These are phyloP conservation scores for Alces alces DNA, from an alignment of 2,113 vertebrate species.

Conservation along the genomic window DNA sequence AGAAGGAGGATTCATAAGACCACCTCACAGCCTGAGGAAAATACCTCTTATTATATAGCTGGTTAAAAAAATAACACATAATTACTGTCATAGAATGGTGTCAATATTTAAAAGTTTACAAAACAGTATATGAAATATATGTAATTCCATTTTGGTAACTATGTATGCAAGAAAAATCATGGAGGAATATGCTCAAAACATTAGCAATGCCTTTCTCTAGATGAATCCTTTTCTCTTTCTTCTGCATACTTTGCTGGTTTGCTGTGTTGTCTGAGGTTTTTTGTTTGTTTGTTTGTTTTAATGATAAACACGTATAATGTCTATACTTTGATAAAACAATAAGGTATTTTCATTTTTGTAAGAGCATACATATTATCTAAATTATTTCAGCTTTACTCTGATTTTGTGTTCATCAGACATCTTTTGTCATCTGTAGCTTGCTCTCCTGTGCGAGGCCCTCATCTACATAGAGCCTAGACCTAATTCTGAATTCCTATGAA, in stretches of 20 bases:
- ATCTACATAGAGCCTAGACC: neutral
- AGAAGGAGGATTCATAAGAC: neutral
- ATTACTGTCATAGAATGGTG: neutral
- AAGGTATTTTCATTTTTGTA: neutral
- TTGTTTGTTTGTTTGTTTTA: neutral
- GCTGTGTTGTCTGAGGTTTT: neutral
- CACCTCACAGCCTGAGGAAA: neutral
- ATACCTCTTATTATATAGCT: neutral
- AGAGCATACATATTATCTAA: neutral
- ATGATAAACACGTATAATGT: neutral
- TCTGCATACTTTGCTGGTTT: neutral
- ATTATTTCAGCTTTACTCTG: neutral
- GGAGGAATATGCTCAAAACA: neutral
- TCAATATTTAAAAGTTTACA: neutral
- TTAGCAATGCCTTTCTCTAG: neutral
- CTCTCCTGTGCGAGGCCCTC: neutral
- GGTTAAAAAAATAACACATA: neutral
- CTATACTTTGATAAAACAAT: slow-evolving; percentile 1
- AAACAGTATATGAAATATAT: neutral
- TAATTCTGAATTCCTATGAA: neutral
- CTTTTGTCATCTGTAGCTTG: neutral
- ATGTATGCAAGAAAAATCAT: neutral
- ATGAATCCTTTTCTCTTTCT: neutral
- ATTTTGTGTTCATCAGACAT: neutral
- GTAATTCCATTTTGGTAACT: neutral